Conservation (phyloP, 2,797 vertebrate genomes). For the Micropoecilia bifurca region DNA sequence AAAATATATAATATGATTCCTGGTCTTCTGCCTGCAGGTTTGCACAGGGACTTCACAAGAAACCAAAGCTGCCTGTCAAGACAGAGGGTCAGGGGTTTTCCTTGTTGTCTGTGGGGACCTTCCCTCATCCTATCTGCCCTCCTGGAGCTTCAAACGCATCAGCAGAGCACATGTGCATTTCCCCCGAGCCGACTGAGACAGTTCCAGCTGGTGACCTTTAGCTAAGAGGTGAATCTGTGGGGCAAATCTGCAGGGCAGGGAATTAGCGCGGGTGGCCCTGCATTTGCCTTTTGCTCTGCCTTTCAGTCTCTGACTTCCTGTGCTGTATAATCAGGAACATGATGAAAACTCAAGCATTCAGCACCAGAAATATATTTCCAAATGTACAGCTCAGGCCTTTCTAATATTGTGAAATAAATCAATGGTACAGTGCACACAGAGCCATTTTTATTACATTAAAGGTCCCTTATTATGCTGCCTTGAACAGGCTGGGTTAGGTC, state of each 20-base stretch:
- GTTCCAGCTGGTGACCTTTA: conserved; percentile 40
- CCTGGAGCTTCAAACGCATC: conserved; percentile 28
- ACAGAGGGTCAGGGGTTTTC: conserved; percentile 33
- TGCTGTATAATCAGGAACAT: neutral
- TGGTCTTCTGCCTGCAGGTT: conserved; percentile 8
- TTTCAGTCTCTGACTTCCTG: conserved; percentile 11
- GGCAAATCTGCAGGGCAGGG: conserved; percentile 16
- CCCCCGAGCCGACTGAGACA: conserved; percentile 18
- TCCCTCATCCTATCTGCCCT: conserved; percentile 25
- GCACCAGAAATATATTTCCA: conserved; percentile 16
- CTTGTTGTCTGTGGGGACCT: conserved; percentile 17
- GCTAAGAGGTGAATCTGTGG: conserved; percentile 28
- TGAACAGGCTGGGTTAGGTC: too few relatives aligned
- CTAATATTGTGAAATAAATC: neutral
- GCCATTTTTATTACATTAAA: neutral
- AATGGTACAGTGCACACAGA: neutral
- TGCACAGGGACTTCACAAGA: conserved; percentile 27
- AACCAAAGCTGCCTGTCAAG: conserved; percentile 38
- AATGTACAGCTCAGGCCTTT: conserved; percentile 17
- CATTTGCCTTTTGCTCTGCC: conserved; percentile 2
- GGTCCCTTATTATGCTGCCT: neutral
- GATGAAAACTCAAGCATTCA: conserved; percentile 31
- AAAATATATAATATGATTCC: conserved; percentile 17
- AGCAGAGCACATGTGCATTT: conserved; percentile 21
- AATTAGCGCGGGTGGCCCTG: conserved; percentile 9